phyloP scores from a whole-genome alignment of 2,113 vertebrate genomes.

The Psittacula cyanocephala region DNA sequence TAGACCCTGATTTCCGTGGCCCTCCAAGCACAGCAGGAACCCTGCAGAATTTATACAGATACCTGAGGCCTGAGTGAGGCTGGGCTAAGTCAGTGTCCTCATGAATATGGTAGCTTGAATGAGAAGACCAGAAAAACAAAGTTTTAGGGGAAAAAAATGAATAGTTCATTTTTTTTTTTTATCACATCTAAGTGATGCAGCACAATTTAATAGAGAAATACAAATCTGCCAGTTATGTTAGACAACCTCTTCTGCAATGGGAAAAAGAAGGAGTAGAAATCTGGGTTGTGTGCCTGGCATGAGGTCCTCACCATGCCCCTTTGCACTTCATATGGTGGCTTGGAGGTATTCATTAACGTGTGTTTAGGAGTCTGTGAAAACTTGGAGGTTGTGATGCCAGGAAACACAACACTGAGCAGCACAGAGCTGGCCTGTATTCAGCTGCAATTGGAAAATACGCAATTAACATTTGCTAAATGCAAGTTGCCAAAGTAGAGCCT shows the following conservation, averaged over 20 bases:
- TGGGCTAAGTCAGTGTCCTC: not conserved
- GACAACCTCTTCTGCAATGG: not conserved
- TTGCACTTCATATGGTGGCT: not conserved
- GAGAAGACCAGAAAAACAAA: not conserved
- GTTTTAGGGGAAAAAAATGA: rapidly evolving
- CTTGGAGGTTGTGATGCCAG: not conserved
- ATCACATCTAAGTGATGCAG: not conserved
- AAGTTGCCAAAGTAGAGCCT: not conserved
- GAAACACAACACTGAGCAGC: not conserved
- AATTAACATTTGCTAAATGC: not conserved
- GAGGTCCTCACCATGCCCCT: not conserved
- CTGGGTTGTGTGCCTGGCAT: not conserved
- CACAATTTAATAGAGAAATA: not conserved
- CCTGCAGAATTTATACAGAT: not conserved
- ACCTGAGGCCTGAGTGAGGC: not conserved
- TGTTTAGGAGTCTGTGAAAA: not conserved
- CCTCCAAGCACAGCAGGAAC: not conserved
- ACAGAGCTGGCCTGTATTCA: not conserved
- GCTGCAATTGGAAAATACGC: not conserved
- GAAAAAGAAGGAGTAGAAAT: not conserved
- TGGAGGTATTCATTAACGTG: not conserved
- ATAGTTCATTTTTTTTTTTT: not conserved
- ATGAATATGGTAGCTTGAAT: not conserved
- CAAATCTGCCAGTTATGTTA: not conserved
- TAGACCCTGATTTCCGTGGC: not conserved